Evolutionary conservation across 1,140 invertebrate species (phyloP).

Genomic region (Intoshia linei): DNA sequence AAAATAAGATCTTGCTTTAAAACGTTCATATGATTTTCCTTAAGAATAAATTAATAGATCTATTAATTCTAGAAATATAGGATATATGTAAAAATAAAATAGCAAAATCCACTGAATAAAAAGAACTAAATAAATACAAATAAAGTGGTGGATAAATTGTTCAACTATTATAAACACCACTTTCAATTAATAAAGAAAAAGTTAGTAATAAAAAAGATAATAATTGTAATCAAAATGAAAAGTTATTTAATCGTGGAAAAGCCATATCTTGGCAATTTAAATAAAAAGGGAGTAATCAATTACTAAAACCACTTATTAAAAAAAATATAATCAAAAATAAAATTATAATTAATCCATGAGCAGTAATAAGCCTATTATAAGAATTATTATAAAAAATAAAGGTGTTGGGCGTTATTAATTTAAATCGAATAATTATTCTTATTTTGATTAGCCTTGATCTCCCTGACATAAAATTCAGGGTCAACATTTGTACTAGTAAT

Average conservation of each 20-base stretch:
- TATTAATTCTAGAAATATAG: conserved; percentile 33
- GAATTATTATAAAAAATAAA: no score
- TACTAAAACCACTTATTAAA: conserved; percentile 42
- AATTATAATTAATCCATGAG: no score
- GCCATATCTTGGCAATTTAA: conserved; percentile 36
- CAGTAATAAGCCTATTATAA: no score
- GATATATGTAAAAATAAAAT: conserved; percentile 35
- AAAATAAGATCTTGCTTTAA: no score
- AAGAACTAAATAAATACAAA: conserved; percentile 25
- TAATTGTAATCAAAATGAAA: conserved; percentile 37
- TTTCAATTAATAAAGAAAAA: conserved; percentile 27
- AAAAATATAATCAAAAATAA: conserved; percentile 43
- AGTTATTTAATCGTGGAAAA: conserved; percentile 40
- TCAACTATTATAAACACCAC: conserved; percentile 30
- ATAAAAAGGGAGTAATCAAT: conserved; percentile 39
- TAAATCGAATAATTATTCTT: no score
- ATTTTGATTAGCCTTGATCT: no score
- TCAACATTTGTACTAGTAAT: no score
- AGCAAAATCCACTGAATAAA: conserved; percentile 30
- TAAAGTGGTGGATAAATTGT: conserved; percentile 35
- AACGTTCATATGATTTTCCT: no score
- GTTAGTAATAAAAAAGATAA: conserved; percentile 30
- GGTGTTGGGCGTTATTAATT: no score
- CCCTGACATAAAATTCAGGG: no score
- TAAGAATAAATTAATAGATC: conserved; percentile 32